phyloP scores from a whole-genome alignment of 2,797 vertebrate species.

The Astyanax mexicanus region DNA sequence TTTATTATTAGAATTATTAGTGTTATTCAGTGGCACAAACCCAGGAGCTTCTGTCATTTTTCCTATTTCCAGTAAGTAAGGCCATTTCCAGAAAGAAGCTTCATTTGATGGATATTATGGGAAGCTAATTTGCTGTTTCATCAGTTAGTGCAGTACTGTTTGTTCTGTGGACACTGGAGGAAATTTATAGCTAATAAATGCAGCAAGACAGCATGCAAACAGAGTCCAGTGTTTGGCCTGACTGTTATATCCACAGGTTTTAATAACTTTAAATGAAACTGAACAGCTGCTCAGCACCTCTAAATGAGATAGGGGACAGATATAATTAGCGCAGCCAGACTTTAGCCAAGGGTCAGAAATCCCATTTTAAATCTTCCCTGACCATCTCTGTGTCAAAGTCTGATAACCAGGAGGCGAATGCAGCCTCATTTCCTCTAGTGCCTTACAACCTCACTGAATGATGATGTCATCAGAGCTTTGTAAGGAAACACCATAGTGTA shows the following conservation, averaged over 20 bases:
- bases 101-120: conserved; percentile 4
- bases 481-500: neutral
- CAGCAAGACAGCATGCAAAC: neutral
- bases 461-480: conserved; percentile 39
- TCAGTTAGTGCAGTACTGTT: neutral
- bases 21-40: neutral
- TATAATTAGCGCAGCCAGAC: conserved; percentile 48
- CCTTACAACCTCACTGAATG: conserved; percentile 18
- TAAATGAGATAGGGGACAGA: conserved; percentile 47
- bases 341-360: conserved; percentile 41
- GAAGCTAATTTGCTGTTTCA: conserved; percentile 9
- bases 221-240: conserved; percentile 29
- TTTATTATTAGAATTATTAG: neutral
- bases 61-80: neutral
- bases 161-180: conserved; percentile 1
- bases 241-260: conserved; percentile 16
- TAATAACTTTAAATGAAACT: conserved; percentile 42
- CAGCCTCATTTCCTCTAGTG: conserved; percentile 47
- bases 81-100: neutral
- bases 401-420: conserved; percentile 52
- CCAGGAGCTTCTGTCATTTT: neutral
- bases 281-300: conserved; percentile 42
- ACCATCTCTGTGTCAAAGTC: conserved; percentile 14
- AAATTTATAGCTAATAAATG: conserved; percentile 6
- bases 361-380: conserved; percentile 50